These are phyloP conservation scores for Lepus timidus DNA, from an alignment of 2,113 vertebrate species.

Conservation along the genomic window DNA sequence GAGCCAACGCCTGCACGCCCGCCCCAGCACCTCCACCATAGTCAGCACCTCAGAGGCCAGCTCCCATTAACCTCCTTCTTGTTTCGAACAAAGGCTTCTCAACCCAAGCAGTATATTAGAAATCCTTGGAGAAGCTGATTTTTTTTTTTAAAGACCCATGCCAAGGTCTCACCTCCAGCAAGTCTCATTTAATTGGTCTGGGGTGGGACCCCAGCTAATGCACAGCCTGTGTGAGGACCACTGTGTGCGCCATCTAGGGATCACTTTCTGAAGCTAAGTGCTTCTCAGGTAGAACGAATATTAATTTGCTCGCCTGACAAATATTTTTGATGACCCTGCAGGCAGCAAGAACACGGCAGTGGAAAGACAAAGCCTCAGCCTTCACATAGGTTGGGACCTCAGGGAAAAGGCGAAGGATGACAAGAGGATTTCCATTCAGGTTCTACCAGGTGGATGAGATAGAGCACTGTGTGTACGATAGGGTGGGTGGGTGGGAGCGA, in stretches of 20 bases:
- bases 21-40: background rate
- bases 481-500: background rate
- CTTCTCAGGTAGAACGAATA: conserved; percentile 43
- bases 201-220: background rate
- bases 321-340: conserved; percentile 25
- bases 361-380: conserved; percentile 38
- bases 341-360: background rate
- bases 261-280: conserved; percentile 36
- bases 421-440: conserved; percentile 5
- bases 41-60: background rate
- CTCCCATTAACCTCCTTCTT: conserved; percentile 18
- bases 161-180: background rate
- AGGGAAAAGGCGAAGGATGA: background rate
- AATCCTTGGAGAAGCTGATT: conserved; percentile 22
- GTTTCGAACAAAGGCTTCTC: conserved; percentile 56
- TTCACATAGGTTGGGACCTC: background rate
- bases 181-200: background rate
- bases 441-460: background rate
- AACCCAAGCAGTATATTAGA: background rate
- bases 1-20: background rate
- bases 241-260: background rate
- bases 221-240: background rate
- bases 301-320: background rate
- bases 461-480: background rate
- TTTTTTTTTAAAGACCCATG: background rate